Evolutionary conservation across 1,140 invertebrate species (phyloP).

Genomic region (Luehdorfia chinensis): DNA sequence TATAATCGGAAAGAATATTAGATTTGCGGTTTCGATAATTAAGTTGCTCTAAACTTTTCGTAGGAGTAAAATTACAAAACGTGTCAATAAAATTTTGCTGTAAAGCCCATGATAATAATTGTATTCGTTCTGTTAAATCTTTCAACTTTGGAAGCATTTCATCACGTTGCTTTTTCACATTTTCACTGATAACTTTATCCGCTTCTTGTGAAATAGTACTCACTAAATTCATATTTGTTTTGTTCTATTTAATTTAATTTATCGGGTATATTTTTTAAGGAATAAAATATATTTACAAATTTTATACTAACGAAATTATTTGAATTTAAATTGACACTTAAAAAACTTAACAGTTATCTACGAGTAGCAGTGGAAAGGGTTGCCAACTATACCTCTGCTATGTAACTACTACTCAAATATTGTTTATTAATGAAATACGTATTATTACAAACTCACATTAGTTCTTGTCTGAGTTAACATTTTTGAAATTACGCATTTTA

Average conservation of each 20-base stretch:
- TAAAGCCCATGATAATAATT: constrained; percentile 56
- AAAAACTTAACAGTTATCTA: too few species aligned
- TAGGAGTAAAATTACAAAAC: constrained; percentile 50
- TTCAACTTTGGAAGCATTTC: constrained; percentile 44
- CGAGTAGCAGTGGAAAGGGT: too few species aligned
- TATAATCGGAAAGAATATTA: constrained; percentile 45
- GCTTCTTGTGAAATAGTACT: constrained; percentile 48
- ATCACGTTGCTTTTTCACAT: constrained; percentile 46
- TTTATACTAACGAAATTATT: too few species aligned
- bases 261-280: too few species aligned
- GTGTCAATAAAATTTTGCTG: constrained; percentile 64
- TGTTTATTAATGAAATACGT: constrained; percentile 1
- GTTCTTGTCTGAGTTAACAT: background rate
- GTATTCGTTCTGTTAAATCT: constrained; percentile 53
- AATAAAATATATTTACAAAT: too few species aligned
- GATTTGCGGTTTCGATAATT: constrained; percentile 59
- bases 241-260: constrained; percentile 2
- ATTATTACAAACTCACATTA: constrained; percentile 1
- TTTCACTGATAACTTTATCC: constrained; percentile 40
- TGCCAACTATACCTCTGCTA: too few species aligned
- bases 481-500: constrained; percentile 18
- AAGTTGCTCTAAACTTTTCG: constrained; percentile 60
- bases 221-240: constrained; percentile 49
- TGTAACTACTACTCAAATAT: too few species aligned
- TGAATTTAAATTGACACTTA: background rate